Evolutionary conservation across 2,113 vertebrate genomes (phyloP).

Genomic region (Brachyhypopomus occidentalis): DNA sequence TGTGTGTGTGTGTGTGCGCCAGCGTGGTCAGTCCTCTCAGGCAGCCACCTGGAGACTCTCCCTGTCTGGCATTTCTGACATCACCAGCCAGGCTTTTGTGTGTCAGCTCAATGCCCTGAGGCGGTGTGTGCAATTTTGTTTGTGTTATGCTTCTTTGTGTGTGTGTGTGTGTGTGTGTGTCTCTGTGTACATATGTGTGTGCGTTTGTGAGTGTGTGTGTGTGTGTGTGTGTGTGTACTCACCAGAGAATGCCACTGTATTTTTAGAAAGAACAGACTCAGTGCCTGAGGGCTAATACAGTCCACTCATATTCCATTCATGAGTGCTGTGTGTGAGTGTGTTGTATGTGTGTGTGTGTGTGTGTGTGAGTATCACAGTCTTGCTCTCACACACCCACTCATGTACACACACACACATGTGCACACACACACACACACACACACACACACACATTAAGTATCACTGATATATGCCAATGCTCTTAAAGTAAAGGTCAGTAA

Average conservation of each 20-base stretch:
- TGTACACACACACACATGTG: no score
- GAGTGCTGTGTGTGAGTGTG: no score
- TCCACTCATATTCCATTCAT: slow-evolving; percentile 30
- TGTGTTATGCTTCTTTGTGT: no score
- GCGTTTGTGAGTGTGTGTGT: no score
- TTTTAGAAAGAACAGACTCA: slow-evolving; percentile 42
- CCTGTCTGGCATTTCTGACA: not conserved
- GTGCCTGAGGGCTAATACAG: slow-evolving; percentile 25
- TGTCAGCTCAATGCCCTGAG: not conserved
- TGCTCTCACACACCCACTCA: no score
- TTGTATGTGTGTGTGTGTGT: no score
- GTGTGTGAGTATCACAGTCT: slow-evolving; percentile 11
- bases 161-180: not conserved
- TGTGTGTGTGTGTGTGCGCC: not conserved
- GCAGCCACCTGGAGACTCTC: slow-evolving; percentile 5
- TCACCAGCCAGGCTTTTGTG: not conserved
- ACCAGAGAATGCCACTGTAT: slow-evolving; percentile 36
- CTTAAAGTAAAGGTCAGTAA: not conserved
- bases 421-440: not conserved
- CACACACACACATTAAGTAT: no score
- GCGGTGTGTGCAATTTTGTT: not conserved
- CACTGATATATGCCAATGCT: slow-evolving; percentile 5
- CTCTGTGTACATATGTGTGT: no score
- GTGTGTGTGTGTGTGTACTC: not conserved
- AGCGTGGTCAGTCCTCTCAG: not conserved